phyloP scores from a whole-genome alignment of 2,888 invertebrate genomes.

The Aporophyla lueneburgensis region DNA sequence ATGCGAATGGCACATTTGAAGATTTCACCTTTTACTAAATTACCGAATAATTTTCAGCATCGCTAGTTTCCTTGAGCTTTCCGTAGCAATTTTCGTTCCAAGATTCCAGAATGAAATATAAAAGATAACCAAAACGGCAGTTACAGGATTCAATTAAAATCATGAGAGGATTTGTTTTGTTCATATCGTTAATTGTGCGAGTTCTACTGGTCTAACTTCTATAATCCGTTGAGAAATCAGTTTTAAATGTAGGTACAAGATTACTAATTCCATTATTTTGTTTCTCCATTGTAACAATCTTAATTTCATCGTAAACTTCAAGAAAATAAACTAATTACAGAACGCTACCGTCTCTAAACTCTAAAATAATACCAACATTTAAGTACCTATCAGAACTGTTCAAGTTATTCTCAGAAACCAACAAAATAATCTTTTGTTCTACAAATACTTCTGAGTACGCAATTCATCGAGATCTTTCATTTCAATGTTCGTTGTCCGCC shows the following conservation, averaged over 20 bases:
- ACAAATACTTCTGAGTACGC: conserved; percentile 38
- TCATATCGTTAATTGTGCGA: no score
- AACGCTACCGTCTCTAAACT: not conserved
- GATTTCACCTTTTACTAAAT: not conserved
- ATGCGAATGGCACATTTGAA: no score
- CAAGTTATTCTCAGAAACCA: conserved; percentile 31
- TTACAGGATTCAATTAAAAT: no score
- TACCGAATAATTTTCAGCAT: not conserved
- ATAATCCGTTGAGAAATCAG: not conserved
- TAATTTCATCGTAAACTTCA: not conserved
- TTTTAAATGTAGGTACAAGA: not conserved
- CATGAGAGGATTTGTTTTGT: not conserved
- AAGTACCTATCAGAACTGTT: conserved; percentile 14
- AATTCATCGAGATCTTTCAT: conserved; percentile 37
- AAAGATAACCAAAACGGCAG: not conserved
- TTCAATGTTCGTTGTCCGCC: conserved; percentile 12
- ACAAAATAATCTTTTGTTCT: conserved; percentile 28
- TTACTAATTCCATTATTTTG: not conserved
- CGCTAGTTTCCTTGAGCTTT: not conserved
- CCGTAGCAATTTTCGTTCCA: not conserved
- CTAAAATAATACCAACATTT: conserved; percentile 1
- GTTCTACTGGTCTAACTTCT: not conserved
- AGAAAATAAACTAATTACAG: conserved; percentile 18
- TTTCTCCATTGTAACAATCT: not conserved
- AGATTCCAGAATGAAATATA: not conserved